Evolutionary conservation across 2,797 vertebrate genomes (phyloP).

Genomic region (Nyctalus aviator): DNA sequence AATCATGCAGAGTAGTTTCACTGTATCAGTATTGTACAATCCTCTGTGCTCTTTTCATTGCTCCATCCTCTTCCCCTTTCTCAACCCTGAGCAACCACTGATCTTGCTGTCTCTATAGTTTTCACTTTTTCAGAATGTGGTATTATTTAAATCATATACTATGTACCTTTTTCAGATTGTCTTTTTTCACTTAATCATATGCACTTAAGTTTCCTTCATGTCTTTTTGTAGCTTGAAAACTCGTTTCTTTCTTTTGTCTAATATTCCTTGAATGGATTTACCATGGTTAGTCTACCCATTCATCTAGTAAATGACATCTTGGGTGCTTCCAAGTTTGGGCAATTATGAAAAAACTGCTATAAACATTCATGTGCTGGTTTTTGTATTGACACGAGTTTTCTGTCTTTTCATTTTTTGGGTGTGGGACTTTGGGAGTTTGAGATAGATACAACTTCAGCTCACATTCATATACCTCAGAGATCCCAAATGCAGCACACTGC

Average conservation of each 20-base stretch:
- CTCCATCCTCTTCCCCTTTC: accelerated
- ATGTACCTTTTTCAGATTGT: neutral
- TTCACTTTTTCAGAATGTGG: neutral
- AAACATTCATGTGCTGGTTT: neutral
- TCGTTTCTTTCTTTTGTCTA: neutral
- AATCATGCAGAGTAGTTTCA: neutral
- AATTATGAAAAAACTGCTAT: neutral
- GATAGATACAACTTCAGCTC: neutral
- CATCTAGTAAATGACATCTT: neutral
- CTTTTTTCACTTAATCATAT: neutral
- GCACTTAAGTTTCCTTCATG: neutral
- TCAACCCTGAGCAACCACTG: neutral
- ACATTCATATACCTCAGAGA: accelerated
- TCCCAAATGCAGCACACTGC: neutral
- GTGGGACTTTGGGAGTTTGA: neutral
- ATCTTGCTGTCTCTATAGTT: neutral
- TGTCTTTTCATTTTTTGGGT: neutral
- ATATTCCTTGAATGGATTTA: neutral
- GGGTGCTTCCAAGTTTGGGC: neutral
- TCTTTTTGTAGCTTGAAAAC: neutral
- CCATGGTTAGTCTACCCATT: neutral
- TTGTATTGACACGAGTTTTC: neutral
- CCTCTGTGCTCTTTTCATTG: neutral
- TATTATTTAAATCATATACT: neutral
- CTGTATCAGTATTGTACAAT: neutral